Conservation (phyloP, 2,113 vertebrate species). For the Pterocles orientalis region DNA sequence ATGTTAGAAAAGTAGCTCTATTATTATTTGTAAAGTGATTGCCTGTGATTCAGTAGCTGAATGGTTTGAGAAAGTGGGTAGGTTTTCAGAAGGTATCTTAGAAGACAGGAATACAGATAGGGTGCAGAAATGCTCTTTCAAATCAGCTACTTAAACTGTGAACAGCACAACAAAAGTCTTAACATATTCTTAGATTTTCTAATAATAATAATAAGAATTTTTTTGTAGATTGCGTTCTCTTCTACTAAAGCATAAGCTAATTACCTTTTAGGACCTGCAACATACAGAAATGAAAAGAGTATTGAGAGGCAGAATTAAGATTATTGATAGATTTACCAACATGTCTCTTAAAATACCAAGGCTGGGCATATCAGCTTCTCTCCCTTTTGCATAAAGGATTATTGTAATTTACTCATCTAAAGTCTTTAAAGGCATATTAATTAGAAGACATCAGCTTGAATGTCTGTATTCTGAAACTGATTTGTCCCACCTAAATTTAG, state of each 20-base stretch:
- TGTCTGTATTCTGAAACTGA: not conserved
- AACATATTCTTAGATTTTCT: not conserved
- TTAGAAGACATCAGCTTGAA: not conserved
- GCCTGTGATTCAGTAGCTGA: not conserved
- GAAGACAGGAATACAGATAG: not conserved
- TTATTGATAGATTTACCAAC: not conserved
- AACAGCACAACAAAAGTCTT: not conserved
- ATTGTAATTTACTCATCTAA: not conserved
- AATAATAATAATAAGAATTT: not conserved
- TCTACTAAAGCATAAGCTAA: not conserved
- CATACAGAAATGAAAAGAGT: not conserved
- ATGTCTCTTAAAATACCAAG: not conserved
- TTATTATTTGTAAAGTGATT: not conserved
- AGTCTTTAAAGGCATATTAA: not conserved
- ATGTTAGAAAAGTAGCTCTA: not conserved
- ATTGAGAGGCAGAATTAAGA: not conserved
- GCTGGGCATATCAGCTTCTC: not conserved
- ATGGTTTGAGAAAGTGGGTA: not conserved
- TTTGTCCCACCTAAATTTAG: not conserved
- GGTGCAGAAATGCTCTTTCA: not conserved
- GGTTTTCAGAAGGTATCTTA: not conserved
- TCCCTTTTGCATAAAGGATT: not conserved
- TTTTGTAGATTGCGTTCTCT: not conserved
- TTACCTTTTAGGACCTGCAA: not conserved
- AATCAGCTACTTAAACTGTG: not conserved